These are phyloP conservation scores for Aphelocoma californica DNA, from an alignment of 2,797 vertebrate species.

Conservation along the genomic window DNA sequence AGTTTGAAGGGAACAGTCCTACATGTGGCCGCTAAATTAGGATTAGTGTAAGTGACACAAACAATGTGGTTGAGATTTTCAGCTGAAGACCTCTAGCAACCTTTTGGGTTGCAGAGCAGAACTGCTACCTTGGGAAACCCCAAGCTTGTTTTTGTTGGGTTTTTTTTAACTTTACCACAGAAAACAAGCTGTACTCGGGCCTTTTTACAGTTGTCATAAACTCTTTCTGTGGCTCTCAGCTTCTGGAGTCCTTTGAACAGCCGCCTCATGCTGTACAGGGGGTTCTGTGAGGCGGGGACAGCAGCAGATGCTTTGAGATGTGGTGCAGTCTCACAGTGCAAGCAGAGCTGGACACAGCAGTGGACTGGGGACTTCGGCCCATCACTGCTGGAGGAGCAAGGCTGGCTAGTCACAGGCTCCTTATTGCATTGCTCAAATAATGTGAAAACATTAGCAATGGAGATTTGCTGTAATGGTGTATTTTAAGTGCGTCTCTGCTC, in stretches of 20 bases:
- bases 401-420: neutral
- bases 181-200: neutral
- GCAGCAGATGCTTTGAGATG: neutral
- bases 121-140: neutral
- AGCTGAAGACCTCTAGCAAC: neutral
- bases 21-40: neutral
- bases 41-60: neutral
- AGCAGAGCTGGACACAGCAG: neutral
- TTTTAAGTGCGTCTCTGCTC: conserved; percentile 66
- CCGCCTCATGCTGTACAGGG: neutral
- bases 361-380: neutral
- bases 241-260: neutral
- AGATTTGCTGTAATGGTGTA: conserved; percentile 70
- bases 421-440: conserved; percentile 54
- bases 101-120: neutral
- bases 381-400: neutral
- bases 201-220: neutral
- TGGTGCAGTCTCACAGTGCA: neutral
- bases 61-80: neutral
- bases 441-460: conserved; percentile 69
- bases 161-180: conserved; percentile 1
- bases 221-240: neutral
- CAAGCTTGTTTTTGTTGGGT: neutral
- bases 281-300: neutral
- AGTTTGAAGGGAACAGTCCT: neutral